Evolutionary conservation across 1,140 invertebrate genomes (phyloP).

Genomic region (Pogonus chalceus): DNA sequence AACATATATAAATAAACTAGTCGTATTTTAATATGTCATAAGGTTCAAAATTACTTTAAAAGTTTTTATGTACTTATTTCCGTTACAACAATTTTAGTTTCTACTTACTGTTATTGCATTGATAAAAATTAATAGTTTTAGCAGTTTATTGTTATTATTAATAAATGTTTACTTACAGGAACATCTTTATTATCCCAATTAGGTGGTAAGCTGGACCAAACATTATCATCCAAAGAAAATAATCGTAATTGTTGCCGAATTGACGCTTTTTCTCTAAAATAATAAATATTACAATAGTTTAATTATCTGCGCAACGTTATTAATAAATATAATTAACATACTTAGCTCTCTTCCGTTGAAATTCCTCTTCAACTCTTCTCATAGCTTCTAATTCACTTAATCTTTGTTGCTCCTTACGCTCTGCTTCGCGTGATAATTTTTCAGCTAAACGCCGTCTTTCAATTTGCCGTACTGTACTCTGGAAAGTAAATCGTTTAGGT

Average conservation of each 20-base stretch:
- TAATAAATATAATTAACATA: conserved; percentile 15
- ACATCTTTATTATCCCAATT: conserved; percentile 24
- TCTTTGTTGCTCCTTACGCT: conserved; percentile 63
- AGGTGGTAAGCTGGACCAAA: conserved; percentile 30
- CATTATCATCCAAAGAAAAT: conserved; percentile 46
- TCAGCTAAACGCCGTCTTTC: conserved; percentile 63
- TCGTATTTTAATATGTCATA: neutral
- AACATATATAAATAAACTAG: neutral
- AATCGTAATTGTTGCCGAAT: conserved; percentile 62
- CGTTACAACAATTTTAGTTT: too few relatives aligned
- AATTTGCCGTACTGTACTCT: conserved; percentile 67
- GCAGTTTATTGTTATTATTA: conserved; percentile 5
- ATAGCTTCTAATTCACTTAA: conserved; percentile 66
- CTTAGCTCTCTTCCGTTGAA: conserved; percentile 31
- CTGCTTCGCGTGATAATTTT: conserved; percentile 60
- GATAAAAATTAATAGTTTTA: conserved; percentile 15
- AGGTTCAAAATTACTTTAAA: conserved; percentile 14
- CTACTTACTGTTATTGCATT: too few relatives aligned
- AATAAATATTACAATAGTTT: neutral
- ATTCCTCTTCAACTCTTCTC: conserved; percentile 42
- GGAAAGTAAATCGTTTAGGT: conserved; percentile 64
- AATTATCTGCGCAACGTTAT: neutral
- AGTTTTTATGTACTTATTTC: too few relatives aligned
- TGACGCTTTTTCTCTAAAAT: conserved; percentile 63
- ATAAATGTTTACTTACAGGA: neutral